These are phyloP conservation scores for Protobothrops flavoviridis DNA, from an alignment of 2,113 vertebrate genomes.

Conservation along the genomic window DNA sequence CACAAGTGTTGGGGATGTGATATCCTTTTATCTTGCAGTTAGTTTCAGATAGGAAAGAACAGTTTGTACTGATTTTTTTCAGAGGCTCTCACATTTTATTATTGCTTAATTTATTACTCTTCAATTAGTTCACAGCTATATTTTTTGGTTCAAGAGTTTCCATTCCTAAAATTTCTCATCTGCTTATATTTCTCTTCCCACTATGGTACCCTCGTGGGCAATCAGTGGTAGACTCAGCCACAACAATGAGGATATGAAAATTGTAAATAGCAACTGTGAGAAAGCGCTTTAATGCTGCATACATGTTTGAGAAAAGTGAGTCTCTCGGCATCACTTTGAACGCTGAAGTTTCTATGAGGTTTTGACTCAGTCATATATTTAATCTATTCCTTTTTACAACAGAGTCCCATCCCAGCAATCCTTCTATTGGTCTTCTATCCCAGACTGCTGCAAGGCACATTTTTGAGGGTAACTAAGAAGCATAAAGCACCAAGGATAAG, in stretches of 20 bases:
- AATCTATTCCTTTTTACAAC: too few relatives aligned
- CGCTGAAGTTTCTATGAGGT: too few relatives aligned
- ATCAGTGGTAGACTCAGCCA: neutral
- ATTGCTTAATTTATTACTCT: neutral
- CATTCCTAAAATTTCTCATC: neutral
- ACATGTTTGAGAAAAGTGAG: too few relatives aligned
- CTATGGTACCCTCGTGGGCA: neutral
- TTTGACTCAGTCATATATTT: too few relatives aligned
- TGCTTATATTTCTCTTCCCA: neutral
- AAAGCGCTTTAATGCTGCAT: too few relatives aligned
- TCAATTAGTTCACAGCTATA: neutral
- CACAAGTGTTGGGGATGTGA: neutral
- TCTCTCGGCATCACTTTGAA: too few relatives aligned
- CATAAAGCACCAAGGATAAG: too few relatives aligned
- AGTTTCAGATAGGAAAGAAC: neutral
- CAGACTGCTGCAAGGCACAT: too few relatives aligned
- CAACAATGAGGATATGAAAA: neutral
- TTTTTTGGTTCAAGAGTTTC: neutral
- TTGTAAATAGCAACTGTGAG: too few relatives aligned
- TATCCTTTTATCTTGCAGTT: neutral
- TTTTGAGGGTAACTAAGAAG: too few relatives aligned
- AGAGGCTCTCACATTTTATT: neutral
- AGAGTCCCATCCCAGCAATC: too few relatives aligned
- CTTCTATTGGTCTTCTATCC: too few relatives aligned
- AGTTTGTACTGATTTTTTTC: neutral